phyloP scores from a whole-genome alignment of 2,888 invertebrate species.

The Dichetophora obliterata region DNA sequence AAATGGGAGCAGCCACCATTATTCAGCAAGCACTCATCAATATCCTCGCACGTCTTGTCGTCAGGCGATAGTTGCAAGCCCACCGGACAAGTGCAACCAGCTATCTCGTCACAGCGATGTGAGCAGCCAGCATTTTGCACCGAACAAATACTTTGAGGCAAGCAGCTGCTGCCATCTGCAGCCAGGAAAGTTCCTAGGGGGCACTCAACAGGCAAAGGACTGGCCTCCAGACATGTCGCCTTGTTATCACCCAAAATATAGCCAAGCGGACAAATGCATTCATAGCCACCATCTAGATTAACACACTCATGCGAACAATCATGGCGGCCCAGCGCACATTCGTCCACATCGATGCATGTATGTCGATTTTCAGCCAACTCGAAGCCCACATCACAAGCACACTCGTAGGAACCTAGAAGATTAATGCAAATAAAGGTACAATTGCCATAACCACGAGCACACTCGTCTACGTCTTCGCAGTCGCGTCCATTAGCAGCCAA shows the following conservation, averaged over 20 bases:
- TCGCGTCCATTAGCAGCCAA: conserved; percentile 62
- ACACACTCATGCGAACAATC: conserved; percentile 72
- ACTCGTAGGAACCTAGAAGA: conserved; percentile 71
- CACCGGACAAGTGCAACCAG: conserved; percentile 72
- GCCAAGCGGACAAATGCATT: conserved; percentile 73
- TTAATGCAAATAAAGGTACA: conserved; percentile 74
- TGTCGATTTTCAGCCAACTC: conserved; percentile 63
- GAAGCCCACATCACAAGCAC: conserved; percentile 71
- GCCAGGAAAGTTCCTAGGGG: conserved; percentile 59
- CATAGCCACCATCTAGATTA: conserved; percentile 72
- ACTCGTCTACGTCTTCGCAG: conserved; percentile 74
- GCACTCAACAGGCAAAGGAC: conserved; percentile 65
- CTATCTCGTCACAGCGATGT: conserved; percentile 67
- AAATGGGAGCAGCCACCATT: conserved; percentile 70
- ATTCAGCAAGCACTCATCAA: conserved; percentile 70
- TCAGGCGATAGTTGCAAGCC: conserved; percentile 63
- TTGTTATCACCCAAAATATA: conserved; percentile 65
- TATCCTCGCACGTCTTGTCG: conserved; percentile 65
- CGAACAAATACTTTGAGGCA: conserved; percentile 43
- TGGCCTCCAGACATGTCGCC: conserved; percentile 56
- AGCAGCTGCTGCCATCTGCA: conserved; percentile 63
- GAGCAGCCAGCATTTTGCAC: conserved; percentile 55
- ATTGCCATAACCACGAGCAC: conserved; percentile 71
- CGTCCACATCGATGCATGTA: conserved; percentile 70
- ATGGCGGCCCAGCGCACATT: conserved; percentile 66